phyloP scores from a whole-genome alignment of 2,888 invertebrate species.

The Drymonia ruficornis region DNA sequence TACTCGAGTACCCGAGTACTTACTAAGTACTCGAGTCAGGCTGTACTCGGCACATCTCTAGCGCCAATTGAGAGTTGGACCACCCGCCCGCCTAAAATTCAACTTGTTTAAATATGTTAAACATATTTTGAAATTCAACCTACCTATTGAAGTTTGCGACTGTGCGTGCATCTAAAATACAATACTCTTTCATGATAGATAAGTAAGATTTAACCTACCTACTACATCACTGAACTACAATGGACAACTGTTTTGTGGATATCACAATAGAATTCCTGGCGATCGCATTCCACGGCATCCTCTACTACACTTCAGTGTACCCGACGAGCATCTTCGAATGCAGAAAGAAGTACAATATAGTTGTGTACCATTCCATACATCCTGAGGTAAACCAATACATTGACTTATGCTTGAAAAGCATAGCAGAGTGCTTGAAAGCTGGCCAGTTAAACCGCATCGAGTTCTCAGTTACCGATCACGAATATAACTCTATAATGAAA shows the following conservation, averaged over 20 bases:
- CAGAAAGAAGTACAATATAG: conserved; percentile 86
- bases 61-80: no score
- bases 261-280: conserved; percentile 87
- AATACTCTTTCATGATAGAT: no score
- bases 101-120: no score
- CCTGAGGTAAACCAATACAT: conserved; percentile 88
- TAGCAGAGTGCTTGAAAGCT: conserved; percentile 76
- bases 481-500: conserved; percentile 53
- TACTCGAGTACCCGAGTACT: no score
- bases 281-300: conserved; percentile 86
- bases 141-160: no score
- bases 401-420: conserved; percentile 78
- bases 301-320: conserved; percentile 86
- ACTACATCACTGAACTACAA: conserved; percentile 19
- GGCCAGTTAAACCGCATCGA: conserved; percentile 79
- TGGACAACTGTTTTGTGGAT: conserved; percentile 81
- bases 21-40: no score
- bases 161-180: no score
- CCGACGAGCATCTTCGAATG: conserved; percentile 86
- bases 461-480: conserved; percentile 71
- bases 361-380: conserved; percentile 85
- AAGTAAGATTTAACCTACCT: no score
- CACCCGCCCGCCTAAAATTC: no score
- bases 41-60: no score
- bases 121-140: no score